Evolutionary conservation across 92 coral and sea anemone species (phyloP), one percentile per base, ranked within the genome.

Genomic region (Zoanthus sociatus): DNA sequence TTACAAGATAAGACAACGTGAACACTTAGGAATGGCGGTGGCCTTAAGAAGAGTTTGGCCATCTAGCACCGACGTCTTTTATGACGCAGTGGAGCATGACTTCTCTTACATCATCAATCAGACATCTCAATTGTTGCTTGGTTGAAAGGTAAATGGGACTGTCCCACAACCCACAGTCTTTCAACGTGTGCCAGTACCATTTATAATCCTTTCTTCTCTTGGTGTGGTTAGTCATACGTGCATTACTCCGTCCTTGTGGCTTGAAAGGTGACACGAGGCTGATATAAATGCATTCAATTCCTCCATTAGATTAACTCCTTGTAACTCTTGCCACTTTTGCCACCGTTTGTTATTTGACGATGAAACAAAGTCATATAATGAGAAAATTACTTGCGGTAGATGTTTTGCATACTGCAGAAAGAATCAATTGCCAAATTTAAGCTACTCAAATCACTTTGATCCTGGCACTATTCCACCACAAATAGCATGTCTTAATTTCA

Each of bases 381-480:
- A 50, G 6, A 50, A 50, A 50, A 50, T 50, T 50, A 50, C 54
- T 50, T 50, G 54, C 54, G 7, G 54, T 50, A 50, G 54, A 50
- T 50, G 54, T 50, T 50, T 50, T 50, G 54, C 54, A 50, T 50
- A 50, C 54, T 50, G 54, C 54, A 50, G 54, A 66, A 66, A 78
- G 70, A 55, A 78, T 18, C 71, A 54, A 37, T 67, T 17, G 61
- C 37, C n/a, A 66, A 45, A 78, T 50, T 53, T 17, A n/a, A 50
- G 54, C 54, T 50, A 50, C 54, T 50, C 83, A 78, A 78, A 78
- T 48, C 61, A 78, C 30, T 42, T 78, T 60, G 83, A 78, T 78
- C 83, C 83, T 53, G 83, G 83, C 14, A 64, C n/a, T 42, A 78
- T 78, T 47, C 83, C 83, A 20, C 32, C 56, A 78, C 64, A 78